phyloP scores from a whole-genome alignment of 2,888 invertebrate species.

The Mesorhabditis spiculigera region DNA sequence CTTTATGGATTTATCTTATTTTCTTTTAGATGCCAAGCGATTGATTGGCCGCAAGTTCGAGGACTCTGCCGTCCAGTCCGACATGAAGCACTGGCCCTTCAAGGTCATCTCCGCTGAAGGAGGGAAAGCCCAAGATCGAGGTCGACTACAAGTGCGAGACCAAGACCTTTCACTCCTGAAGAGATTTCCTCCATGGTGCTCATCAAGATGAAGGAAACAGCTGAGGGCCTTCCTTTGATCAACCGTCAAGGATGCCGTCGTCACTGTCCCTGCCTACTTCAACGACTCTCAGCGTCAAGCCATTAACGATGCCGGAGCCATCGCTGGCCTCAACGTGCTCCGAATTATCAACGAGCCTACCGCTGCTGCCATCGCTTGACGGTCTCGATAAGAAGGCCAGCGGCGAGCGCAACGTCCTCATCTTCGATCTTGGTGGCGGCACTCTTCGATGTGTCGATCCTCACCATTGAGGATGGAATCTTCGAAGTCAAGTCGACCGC shows the following conservation, averaged over 20 bases:
- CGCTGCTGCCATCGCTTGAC: slow-evolving; percentile 76
- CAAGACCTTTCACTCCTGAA: slow-evolving; percentile 67
- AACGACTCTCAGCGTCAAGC: slow-evolving; percentile 68
- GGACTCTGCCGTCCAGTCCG: slow-evolving; percentile 58
- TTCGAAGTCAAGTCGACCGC: slow-evolving; percentile 89
- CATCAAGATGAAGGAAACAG: slow-evolving; percentile 56
- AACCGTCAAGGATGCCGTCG: slow-evolving; percentile 78
- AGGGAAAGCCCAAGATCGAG: slow-evolving; percentile 65
- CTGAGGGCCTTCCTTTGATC: slow-evolving; percentile 70
- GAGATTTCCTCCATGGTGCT: slow-evolving; percentile 56
- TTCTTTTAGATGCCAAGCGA: slow-evolving; percentile 52
- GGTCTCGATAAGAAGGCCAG: slow-evolving; percentile 65
- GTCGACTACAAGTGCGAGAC: slow-evolving; percentile 82
- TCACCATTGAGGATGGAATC: slow-evolving; percentile 87
- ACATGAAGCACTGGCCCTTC: slow-evolving; percentile 59
- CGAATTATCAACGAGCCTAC: slow-evolving; percentile 58
- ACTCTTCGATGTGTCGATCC: slow-evolving; percentile 88
- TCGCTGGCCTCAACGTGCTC: slow-evolving; percentile 18
- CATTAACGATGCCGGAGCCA: slow-evolving; percentile 18
- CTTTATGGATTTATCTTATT: not conserved
- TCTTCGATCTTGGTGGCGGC: slow-evolving; percentile 75
- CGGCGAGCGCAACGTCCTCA: slow-evolving; percentile 63
- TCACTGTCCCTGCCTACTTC: slow-evolving; percentile 65
- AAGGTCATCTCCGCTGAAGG: slow-evolving; percentile 55
- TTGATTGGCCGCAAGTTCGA: slow-evolving; percentile 62